A percentile compares a stretch with the other conserved stretches of the same genome.
Evolutionary conservation across 1,140 invertebrate genomes (phyloP).

Genomic region (Rhagoletis pomonella): DNA sequence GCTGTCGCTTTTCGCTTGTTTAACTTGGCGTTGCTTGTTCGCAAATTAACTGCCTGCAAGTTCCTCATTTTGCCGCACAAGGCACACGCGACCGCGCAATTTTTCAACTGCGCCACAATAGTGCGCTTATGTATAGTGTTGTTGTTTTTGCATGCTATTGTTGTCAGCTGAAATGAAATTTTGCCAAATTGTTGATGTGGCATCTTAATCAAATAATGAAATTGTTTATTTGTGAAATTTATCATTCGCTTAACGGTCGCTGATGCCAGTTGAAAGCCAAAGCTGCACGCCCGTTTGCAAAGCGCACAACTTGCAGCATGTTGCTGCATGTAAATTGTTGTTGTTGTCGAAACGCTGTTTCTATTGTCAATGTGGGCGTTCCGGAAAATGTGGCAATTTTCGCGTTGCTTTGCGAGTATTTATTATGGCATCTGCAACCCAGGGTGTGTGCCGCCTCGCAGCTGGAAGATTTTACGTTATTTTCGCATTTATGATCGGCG

Average conservation of each 20-base stretch:
- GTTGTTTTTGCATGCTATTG: neutral
- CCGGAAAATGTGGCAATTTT: conserved; percentile 37
- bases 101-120: conserved; percentile 17
- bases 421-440: neutral
- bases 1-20: conserved; percentile 1
- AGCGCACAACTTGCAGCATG: neutral
- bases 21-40: conserved; percentile 31
- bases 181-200: conserved; percentile 52
- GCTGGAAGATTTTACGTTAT: conserved; percentile 6
- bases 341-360: neutral
- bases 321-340: neutral
- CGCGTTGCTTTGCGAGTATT: neutral
- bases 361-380: conserved; percentile 21
- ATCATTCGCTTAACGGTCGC: neutral
- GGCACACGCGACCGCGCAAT: conserved; percentile 26
- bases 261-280: neutral
- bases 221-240: conserved; percentile 53
- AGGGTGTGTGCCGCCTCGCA: conserved; percentile 6
- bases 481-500: neutral
- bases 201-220: conserved; percentile 53
- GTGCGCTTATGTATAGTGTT: neutral
- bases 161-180: conserved; percentile 45
- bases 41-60: conserved; percentile 39
- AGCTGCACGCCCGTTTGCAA: too few species aligned
- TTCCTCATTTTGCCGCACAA: conserved; percentile 33